phyloP scores from a whole-genome alignment of 92 coral and sea anemone genomes.

The Virgularia gustaviana region DNA sequence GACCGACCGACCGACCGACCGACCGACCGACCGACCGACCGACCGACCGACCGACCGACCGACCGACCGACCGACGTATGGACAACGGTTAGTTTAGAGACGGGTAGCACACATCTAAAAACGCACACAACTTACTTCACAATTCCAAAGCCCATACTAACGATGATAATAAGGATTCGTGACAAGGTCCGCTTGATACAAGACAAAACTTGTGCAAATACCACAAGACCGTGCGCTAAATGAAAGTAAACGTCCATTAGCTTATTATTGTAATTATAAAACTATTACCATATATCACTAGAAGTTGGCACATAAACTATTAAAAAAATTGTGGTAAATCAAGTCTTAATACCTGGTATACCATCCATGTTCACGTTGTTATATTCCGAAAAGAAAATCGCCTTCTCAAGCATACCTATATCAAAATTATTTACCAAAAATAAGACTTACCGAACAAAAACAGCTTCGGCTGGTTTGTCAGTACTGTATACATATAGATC shows the following conservation, averaged over 20 bases:
- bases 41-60: too few relatives aligned
- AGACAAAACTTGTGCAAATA: slow-evolving; percentile 86
- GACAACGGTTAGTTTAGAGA: too few relatives aligned
- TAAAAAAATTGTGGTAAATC: not conserved
- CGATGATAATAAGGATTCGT: slow-evolving; percentile 91
- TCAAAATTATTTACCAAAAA: too few relatives aligned
- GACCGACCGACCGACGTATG: too few relatives aligned
- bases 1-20: too few relatives aligned
- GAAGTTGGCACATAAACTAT: not conserved
- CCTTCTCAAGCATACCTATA: slow-evolving; percentile 99
- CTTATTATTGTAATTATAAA: not conserved
- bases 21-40: too few relatives aligned
- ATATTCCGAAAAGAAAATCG: slow-evolving; percentile 86
- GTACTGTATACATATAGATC: too few relatives aligned
- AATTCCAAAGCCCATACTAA: slow-evolving; percentile 99
- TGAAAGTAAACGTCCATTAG: not conserved
- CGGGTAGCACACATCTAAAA: not conserved
- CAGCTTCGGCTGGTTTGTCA: not conserved
- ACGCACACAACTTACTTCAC: slow-evolving; percentile 69
- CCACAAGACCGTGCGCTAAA: slow-evolving; percentile 50
- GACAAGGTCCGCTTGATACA: slow-evolving; percentile 90
- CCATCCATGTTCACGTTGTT: slow-evolving; percentile 77
- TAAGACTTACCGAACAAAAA: too few relatives aligned
- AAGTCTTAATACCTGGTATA: slow-evolving; percentile 58
- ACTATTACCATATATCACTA: too few relatives aligned